phyloP scores from a whole-genome alignment of 2,797 vertebrate genomes.

The Sternotherus odoratus region DNA sequence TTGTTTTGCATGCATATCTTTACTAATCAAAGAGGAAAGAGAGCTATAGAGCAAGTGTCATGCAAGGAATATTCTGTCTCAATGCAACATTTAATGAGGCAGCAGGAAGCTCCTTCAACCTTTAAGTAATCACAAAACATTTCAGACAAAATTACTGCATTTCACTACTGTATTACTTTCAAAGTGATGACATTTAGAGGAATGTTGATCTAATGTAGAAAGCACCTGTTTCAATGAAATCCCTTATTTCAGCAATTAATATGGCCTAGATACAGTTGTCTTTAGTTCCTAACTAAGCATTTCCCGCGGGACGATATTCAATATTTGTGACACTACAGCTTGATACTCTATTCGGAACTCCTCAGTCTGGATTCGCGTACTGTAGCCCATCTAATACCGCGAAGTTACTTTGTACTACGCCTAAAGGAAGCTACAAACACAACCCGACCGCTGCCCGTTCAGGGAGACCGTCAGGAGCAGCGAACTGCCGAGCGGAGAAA shows the following conservation, averaged over 20 bases:
- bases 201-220: neutral
- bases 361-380: neutral
- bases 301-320: neutral
- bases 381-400: neutral
- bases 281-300: neutral
- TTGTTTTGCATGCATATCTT: rapidly evolving
- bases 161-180: neutral
- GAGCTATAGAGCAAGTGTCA: neutral
- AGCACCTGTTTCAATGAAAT: neutral
- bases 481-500: neutral
- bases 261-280: neutral
- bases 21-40: neutral
- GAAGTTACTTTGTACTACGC: neutral
- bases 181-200: neutral
- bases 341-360: neutral
- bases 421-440: neutral
- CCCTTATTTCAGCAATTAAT: neutral
- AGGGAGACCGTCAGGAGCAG: no score
- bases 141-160: neutral
- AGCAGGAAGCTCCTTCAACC: neutral
- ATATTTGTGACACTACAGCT: neutral
- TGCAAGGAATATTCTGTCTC: rapidly evolving
- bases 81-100: neutral
- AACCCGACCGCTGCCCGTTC: neutral
- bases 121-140: neutral